Evolutionary conservation across 1,140 invertebrate species (phyloP), one percentile per base, ranked within the genome.

Genomic region (Druon quercuslanigerum): DNA sequence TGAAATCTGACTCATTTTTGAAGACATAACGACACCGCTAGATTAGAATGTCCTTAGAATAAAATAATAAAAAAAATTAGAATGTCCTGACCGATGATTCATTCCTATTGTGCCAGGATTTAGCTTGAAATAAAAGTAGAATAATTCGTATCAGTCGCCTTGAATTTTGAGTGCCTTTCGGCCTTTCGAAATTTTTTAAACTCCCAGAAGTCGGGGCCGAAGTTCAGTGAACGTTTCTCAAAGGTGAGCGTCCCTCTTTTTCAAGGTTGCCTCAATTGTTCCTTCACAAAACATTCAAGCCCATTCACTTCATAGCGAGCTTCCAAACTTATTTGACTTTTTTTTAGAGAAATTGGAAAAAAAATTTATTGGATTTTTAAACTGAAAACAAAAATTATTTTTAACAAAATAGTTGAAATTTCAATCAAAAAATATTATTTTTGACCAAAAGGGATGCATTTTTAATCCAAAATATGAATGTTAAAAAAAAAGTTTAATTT

Each of bases 121-220:
- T 60, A 12, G 20, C 33, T 60, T 25, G 9, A 60, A 60, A 60
- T 40, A 60, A 60, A 60, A 14, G 57, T 13, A 25, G 57, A 60
- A 60, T 60, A 14, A 33, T 60, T 33, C 40, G 16, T 14, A 60
- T 46, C 57, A 60, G 16, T 60, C 25, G 33, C 57, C 57, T 60
- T 60, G 57, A 60, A 60, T 60, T 60, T 60, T 25, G 16, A 60
- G 40, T 46, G 57, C 57, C 25, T 33, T 33, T 33, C 25, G 25
- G 57, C 57, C 57, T 60, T 60, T 60, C 57, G 57, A 60, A 60
- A 33, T 60, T 60, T 60, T 60, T 60, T 60, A 60, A 25, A 60
- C 56, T 60, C 25, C 25, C 56, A 60, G 20, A 60, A 60, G 56
- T 60, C 56, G 56, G 56, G 56, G 56, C 25, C 20, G 57, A 60